These are phyloP conservation scores for Ageneiosus marmoratus DNA, from an alignment of 2,113 vertebrate species.

Conservation along the genomic window DNA sequence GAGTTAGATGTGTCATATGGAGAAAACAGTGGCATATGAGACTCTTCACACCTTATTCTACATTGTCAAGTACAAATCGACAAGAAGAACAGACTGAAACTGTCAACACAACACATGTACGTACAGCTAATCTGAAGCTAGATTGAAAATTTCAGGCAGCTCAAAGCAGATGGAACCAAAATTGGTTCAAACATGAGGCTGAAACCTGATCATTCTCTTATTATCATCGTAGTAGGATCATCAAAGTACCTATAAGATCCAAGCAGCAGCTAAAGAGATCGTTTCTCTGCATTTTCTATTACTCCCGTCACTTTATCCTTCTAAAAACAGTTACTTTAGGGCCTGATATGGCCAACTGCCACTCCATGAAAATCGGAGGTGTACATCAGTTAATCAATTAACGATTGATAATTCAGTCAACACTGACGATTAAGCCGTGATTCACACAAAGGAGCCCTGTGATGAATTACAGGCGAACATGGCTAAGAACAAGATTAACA, in stretches of 20 bases:
- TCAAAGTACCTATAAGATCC: background rate
- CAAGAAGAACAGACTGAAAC: background rate
- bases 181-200: background rate
- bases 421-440: background rate
- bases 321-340: background rate
- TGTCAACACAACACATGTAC: background rate
- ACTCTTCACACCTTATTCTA: background rate
- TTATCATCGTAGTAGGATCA: background rate
- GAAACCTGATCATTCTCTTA: background rate
- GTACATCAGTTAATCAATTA: background rate
- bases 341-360: background rate
- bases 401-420: background rate
- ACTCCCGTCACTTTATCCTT: background rate
- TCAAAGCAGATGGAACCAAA: background rate
- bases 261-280: background rate
- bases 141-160: background rate
- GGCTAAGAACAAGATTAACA: background rate
- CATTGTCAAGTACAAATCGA: background rate
- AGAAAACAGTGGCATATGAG: background rate
- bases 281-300: background rate
- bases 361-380: conserved; percentile 5
- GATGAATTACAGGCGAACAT: background rate
- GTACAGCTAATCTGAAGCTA: background rate
- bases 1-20: background rate
- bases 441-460: background rate